Evolutionary conservation across 1,140 invertebrate genomes (phyloP), one percentile per base, ranked within the genome.

Genomic region (Cotesia typhae): DNA sequence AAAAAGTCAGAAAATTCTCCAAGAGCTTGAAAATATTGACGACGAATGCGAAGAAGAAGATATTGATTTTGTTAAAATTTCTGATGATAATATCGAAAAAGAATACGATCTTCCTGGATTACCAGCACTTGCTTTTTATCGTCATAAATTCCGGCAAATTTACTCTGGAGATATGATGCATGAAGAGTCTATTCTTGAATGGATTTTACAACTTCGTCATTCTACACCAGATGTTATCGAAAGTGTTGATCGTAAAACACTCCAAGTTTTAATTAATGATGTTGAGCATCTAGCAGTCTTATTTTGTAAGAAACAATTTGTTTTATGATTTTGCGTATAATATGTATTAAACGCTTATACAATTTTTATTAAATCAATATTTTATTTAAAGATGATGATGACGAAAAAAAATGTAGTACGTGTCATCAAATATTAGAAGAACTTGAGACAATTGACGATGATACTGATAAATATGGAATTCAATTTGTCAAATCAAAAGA

Each of bases 401-500:
- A 76, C 20, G 61, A 71, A 63, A 70, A 75, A 78, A 92, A 94
- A 78, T 95, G 93, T 80, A 90, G 93, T 71, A 90, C 92, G 7
- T 97, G 95, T 82, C 89, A 92, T 64, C 92, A 92, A 75, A 93
- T 97, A 74, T 85, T 98, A 17, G 92, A 95, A 78, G 95, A 97
- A 79, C 85, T 98, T 72, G 96, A 98, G 87, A 96, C 94, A 51
- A 97, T 98, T 80, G 96, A 97, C 80, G 96, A 97, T 84, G 95
- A 97, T 76, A 95, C 95, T 6, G 95, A 97, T 81, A 92, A 95
- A 79, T 92, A 95, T 78, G 95, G 95, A 71, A 95, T 96, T 78
- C 94, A 97, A 85, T 96, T 98, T 85, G 95, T 98, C 5, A 97
- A 97, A 82, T 96, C 95, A 0, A 96, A 94, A 80, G 95, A 97